Conservation (phyloP, 2,888 invertebrate genomes). For the Dasysyrphus tricinctus region DNA sequence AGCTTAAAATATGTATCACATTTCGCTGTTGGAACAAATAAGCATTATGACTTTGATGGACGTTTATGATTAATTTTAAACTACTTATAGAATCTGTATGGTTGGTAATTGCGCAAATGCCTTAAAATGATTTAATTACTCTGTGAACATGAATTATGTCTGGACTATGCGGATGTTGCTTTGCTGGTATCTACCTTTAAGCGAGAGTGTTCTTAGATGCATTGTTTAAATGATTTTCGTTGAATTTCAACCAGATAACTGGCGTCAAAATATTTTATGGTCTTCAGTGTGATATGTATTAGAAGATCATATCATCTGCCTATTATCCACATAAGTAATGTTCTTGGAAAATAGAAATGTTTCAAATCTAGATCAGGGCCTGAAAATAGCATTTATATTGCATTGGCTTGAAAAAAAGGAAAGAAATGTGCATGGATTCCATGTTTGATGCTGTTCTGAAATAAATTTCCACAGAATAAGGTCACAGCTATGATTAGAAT, state of each 20-base stretch:
- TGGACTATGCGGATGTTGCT: not conserved
- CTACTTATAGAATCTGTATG: not conserved
- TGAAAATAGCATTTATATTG: no score
- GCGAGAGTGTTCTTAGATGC: not conserved
- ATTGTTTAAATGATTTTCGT: not conserved
- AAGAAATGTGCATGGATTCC: no score
- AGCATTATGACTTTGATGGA: constrained; percentile 21
- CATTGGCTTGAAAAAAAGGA: no score
- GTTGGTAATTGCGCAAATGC: no score
- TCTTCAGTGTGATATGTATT: not conserved
- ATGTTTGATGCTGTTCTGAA: no score
- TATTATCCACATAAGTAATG: not conserved
- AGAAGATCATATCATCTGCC: not conserved
- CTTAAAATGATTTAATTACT: not conserved
- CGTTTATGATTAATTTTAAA: constrained; percentile 32
- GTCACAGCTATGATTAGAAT: no score
- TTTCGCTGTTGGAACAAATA: not conserved
- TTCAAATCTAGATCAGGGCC: no score
- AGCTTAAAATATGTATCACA: constrained; percentile 10
- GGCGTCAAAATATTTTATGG: constrained; percentile 10
- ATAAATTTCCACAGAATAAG: no score
- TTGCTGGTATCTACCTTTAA: not conserved
- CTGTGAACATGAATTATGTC: constrained; percentile 13
- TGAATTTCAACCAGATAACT: not conserved
- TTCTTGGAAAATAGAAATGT: not conserved